Base-by-base conservation (phyloP, 1,140 invertebrate genomes). In the Drosophila murphyi region DNA sequence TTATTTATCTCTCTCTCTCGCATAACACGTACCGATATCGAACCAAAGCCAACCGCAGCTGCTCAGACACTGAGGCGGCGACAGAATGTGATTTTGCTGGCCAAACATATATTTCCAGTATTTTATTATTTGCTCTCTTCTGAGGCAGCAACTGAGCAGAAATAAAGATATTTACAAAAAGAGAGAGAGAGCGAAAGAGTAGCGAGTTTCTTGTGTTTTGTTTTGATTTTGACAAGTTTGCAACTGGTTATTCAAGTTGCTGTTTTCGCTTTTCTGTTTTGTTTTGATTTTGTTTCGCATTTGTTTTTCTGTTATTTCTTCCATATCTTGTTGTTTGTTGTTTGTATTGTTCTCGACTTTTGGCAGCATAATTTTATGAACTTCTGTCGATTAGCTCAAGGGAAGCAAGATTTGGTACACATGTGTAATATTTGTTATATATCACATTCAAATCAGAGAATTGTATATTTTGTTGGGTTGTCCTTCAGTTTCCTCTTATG, bases 1-100 rank as follows among this genome's bases (percentile, higher is more conserved):
- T 2, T 20, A 20, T 20, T 20, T 20, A 20, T 20, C 20, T 20
- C 20, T 20, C 20, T 20, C 20, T 20, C 20, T 20, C 20, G 20
- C 20, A 20, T 20, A 20, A 20, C 65, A 69, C 41, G 43, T 43
- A 55, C 5, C 37, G n/a, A 39, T 39, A 50, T 37, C 31, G 34
- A 41, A 51, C 43, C 39, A 3, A 43, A 43, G 37, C 59, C 64
- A 71, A 80, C 83, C 80, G 70, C 83, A 72, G 83, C 72, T 83
- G 67, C 50, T 88, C 50, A 82, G 76, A 80, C 70, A 88, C 83
- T 88, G 77, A 78, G 76, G 82, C 82, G 62, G 51, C 73, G 54
- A 31, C 74, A 69, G 61, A 55, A 72, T 35, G 50, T 45, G 50
- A 31, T 20, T 37, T 37, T 37, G 39, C 67, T 56, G 35, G 63